Evolutionary conservation across 2,797 vertebrate species (phyloP).

Genomic region (Triplophysa yarkandensis): DNA sequence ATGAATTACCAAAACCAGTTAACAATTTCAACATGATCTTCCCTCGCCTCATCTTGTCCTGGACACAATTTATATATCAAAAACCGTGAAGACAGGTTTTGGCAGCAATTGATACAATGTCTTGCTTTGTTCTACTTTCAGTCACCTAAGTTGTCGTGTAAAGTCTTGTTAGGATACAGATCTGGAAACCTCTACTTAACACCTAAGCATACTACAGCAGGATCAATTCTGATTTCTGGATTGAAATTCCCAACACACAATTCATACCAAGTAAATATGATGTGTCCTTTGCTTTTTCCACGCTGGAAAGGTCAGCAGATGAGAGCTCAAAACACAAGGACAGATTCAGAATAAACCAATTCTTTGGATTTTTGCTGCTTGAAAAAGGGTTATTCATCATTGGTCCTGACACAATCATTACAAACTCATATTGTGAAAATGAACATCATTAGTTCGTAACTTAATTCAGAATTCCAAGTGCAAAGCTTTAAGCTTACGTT

Average conservation of each 20-base stretch:
- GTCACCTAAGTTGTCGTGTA: neutral
- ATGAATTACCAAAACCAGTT: neutral
- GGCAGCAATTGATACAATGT: neutral
- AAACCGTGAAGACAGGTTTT: neutral
- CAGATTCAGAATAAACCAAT: conserved; percentile 64
- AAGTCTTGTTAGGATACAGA: neutral
- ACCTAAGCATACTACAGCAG: neutral
- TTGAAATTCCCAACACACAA: conserved; percentile 61
- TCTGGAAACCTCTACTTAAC: neutral
- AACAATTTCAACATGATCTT: neutral
- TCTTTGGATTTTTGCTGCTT: conserved; percentile 9
- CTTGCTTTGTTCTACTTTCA: neutral
- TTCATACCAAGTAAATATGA: conserved; percentile 71
- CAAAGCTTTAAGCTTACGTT: no score
- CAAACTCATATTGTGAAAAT: conserved; percentile 7
- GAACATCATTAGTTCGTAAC: neutral
- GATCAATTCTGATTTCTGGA: conserved; percentile 30
- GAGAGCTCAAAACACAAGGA: conserved; percentile 58
- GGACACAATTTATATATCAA: neutral
- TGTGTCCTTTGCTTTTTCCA: conserved; percentile 66
- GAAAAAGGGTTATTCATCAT: neutral
- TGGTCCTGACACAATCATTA: conserved; percentile 16
- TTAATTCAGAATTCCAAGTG: neutral
- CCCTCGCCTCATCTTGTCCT: neutral
- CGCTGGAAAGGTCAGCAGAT: conserved; percentile 65